Base-by-base conservation (phyloP, 2,113 vertebrate species). In the Alosa alosa region DNA sequence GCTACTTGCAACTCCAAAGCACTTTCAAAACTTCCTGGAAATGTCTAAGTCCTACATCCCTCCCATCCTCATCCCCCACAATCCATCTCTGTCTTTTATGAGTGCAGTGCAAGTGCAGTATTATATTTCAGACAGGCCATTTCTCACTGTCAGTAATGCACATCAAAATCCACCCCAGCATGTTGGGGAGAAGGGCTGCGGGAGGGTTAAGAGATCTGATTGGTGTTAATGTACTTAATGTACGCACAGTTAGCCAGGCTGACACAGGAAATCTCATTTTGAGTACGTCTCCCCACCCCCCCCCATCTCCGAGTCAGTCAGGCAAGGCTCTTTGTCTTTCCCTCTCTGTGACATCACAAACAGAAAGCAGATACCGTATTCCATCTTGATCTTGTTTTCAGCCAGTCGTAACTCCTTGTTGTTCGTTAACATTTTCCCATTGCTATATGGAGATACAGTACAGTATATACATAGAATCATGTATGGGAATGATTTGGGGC, bases 91-190 rank as follows among this genome's bases (percentile, higher is more conserved):
- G 84, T 20, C 84, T 87, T 31, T 88, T 45, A 82, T 89, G 86
- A 87, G 87, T 82, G 86, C 91, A 94, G 93, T 93, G 91, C 91
- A 91, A 94, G 93, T 93, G 91, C 91, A 91, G 92, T 94, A 94
- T 95, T 94, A 90, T 92, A 88, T 95, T 95, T 95, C 94, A 94
- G 87, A 89, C 92, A 87, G 91, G 88, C 91, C 93, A 94, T 95
- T 94, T 93, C 91, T 95, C 94, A 94, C 91, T 95, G 94, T 95
- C 94, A 94, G 92, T 95, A 95, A 95, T 93, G 94, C 90, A 93
- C 92, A 94, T 94, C 92, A 93, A 90, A 93, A 94, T 93, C 92
- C 90, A 89, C 91, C 68, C 72, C 31, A 15, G 72, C 72, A 36
- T 39, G 15, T 36, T 39, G 72, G 72, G 64, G 31, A 78, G 72